phyloP scores from a whole-genome alignment of 2,888 invertebrate species.

The Brachypterus glaber region DNA sequence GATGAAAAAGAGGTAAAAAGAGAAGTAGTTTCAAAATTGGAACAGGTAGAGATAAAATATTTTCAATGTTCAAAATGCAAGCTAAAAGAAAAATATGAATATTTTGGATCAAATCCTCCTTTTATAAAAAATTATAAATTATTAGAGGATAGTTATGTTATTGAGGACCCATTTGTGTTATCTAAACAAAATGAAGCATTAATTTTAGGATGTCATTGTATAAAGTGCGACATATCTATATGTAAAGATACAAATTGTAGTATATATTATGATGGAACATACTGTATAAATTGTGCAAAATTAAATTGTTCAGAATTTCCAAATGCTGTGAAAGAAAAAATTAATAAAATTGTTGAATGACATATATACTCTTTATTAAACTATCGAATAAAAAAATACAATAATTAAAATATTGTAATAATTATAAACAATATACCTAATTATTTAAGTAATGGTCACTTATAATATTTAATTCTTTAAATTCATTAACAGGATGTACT shows the following conservation, averaged over 20 bases:
- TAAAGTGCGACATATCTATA: slow-evolving; percentile 54
- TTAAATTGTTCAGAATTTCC: slow-evolving; percentile 55
- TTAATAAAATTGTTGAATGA: slow-evolving; percentile 39
- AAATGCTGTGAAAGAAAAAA: slow-evolving; percentile 53
- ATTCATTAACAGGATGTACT: too few species aligned
- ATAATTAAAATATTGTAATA: too few species aligned
- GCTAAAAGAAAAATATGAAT: slow-evolving; percentile 62
- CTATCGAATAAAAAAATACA: too few species aligned
- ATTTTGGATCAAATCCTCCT: slow-evolving; percentile 64
- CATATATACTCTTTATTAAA: too few species aligned
- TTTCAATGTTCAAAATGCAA: slow-evolving; percentile 60
- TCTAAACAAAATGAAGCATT: slow-evolving; percentile 66
- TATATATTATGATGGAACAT: slow-evolving; percentile 65
- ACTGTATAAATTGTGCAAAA: slow-evolving; percentile 62
- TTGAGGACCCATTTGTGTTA: slow-evolving; percentile 77
- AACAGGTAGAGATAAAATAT: slow-evolving; percentile 28
- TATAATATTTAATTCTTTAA: too few species aligned
- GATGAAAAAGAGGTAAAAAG: slow-evolving; percentile 11
- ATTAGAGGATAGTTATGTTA: slow-evolving; percentile 65
- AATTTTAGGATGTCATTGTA: slow-evolving; percentile 68
- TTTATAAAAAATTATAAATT: slow-evolving; percentile 60
- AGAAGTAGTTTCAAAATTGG: slow-evolving; percentile 32
- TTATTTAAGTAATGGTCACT: too few species aligned
- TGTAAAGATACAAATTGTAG: slow-evolving; percentile 71
- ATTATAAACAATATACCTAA: too few species aligned